Percentiles rank a stretch among this genome's conserved stretches.
Conservation (phyloP, 2,888 invertebrate genomes). For the Amblyteles armatorius region DNA sequence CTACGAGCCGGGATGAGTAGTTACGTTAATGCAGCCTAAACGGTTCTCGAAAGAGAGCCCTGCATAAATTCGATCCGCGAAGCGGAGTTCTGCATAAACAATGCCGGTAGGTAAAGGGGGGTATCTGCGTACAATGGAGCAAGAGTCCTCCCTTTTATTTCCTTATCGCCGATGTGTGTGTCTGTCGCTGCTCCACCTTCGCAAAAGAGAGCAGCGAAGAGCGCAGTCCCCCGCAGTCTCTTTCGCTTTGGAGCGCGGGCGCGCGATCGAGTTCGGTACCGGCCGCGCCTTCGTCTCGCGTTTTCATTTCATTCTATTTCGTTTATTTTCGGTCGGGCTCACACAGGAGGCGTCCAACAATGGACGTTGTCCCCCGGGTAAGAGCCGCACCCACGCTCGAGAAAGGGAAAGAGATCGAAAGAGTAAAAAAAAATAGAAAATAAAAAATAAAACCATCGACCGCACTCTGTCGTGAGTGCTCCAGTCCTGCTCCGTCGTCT, state of each 20-base stretch:
- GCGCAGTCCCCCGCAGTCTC: slow-evolving; percentile 29
- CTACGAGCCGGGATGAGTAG: neutral
- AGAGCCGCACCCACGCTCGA: slow-evolving; percentile 60
- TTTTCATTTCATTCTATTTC: slow-evolving; percentile 59
- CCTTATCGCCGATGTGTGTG: slow-evolving; percentile 25
- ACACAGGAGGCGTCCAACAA: slow-evolving; percentile 59
- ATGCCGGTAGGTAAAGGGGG: slow-evolving; percentile 69
- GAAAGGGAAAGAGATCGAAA: slow-evolving; percentile 33
- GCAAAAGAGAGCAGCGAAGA: slow-evolving; percentile 45
- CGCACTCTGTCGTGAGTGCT: slow-evolving; percentile 9
- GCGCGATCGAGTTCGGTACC: slow-evolving; percentile 58
- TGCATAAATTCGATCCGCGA: slow-evolving; percentile 76
- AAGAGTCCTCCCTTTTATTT: slow-evolving; percentile 31
- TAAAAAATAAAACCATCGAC: slow-evolving; percentile 5
- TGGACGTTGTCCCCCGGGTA: slow-evolving; percentile 62
- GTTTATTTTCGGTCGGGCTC: slow-evolving; percentile 50
- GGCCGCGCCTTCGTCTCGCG: slow-evolving; percentile 62
- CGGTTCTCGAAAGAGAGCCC: slow-evolving; percentile 70
- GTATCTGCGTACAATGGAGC: slow-evolving; percentile 77
- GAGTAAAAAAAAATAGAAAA: slow-evolving; percentile 12
- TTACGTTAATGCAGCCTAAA: slow-evolving; percentile 69
- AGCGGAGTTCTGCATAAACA: slow-evolving; percentile 75
- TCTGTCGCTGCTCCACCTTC: slow-evolving; percentile 24
- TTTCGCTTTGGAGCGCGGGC: slow-evolving; percentile 39
- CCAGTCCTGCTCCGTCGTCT: slow-evolving; percentile 3